Base-by-base conservation (phyloP, 2,888 invertebrate species). In the Corythucha ciliata region DNA sequence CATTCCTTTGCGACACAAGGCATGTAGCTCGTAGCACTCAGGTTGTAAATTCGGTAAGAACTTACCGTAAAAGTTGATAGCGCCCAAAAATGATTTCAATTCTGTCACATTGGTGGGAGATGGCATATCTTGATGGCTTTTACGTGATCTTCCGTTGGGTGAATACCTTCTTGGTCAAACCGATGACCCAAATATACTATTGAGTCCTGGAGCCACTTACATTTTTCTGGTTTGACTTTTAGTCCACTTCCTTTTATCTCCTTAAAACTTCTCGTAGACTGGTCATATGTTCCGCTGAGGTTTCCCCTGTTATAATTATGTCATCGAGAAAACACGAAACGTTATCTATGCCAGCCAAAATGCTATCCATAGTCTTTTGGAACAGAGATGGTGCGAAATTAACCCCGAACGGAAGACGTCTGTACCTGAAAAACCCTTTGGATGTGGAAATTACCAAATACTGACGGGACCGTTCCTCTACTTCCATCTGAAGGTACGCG, bases 31-130 rank as follows among this genome's bases (percentile, higher is more conserved):
- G n/a, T n/a, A n/a, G n/a, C n/a, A n/a, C n/a, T n/a, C n/a, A n/a
- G n/a, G n/a, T n/a, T n/a, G n/a, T n/a, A 36, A 36, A 14, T 36
- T 16, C 16, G 36, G 36, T 12, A 36, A 12, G 14, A 36, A 36
- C 8, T 63, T 49, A 3, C 68, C 49, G 27, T 66, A 67, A 57
- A 65, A 67, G 52, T 66, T 68, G 0, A 66, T n/a, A 62, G 65
- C 64, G 1, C 65, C 66, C 1, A 67, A 36, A 54, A 65, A 66
- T 5, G 58, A 51, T 4, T 62, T 52, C 7, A 41, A 8, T 18
- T 41, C 41, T 8, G 41, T 24, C 10, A 24, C 20, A 10, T 18
- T 10, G 7, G 27, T 46, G 1, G 65, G 66, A n/a, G n/a, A n/a
- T n/a, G n/a, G n/a, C n/a, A n/a, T n/a, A n/a, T n/a, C n/a, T 8